A percentile compares a stretch with the other conserved stretches of the same genome.
phyloP scores from a whole-genome alignment of 2,888 invertebrate species.

The Pherbina coryleti region DNA sequence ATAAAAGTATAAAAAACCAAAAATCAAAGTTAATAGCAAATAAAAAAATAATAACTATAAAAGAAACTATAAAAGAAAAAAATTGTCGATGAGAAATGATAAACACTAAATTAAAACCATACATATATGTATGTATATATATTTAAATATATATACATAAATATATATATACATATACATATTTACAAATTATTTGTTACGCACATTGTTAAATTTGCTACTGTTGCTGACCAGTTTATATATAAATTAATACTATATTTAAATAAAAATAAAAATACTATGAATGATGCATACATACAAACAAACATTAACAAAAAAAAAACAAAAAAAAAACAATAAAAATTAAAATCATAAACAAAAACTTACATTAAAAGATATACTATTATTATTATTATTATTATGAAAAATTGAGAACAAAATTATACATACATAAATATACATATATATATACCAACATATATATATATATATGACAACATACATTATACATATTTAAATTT shows the following conservation, averaged over 20 bases:
- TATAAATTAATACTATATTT: slow-evolving; percentile 50
- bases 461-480: slow-evolving; percentile 39
- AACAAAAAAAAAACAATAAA: slow-evolving; percentile 39
- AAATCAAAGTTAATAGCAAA: slow-evolving; percentile 45
- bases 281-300: slow-evolving; percentile 73
- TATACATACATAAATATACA: slow-evolving; percentile 34
- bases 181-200: slow-evolving; percentile 69
- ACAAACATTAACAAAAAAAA: slow-evolving; percentile 38
- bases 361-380: slow-evolving; percentile 30
- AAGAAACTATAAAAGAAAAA: slow-evolving; percentile 43
- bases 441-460: slow-evolving; percentile 47
- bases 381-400: slow-evolving; percentile 14
- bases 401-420: slow-evolving; percentile 30
- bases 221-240: slow-evolving; percentile 70
- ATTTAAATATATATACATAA: slow-evolving; percentile 39
- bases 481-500: slow-evolving; percentile 46
- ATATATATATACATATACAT: slow-evolving; percentile 52
- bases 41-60: slow-evolving; percentile 44
- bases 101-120: slow-evolving; percentile 45
- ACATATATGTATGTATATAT: slow-evolving; percentile 30
- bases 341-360: slow-evolving; percentile 44
- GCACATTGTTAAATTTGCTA: slow-evolving; percentile 70
- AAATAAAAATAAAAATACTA: slow-evolving; percentile 74
- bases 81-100: slow-evolving; percentile 47
- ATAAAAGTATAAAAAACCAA: slow-evolving; percentile 26